These are phyloP conservation scores for Sebastiscus albofasciatus DNA, from an alignment of 2,797 vertebrate genomes.

Conservation along the genomic window DNA sequence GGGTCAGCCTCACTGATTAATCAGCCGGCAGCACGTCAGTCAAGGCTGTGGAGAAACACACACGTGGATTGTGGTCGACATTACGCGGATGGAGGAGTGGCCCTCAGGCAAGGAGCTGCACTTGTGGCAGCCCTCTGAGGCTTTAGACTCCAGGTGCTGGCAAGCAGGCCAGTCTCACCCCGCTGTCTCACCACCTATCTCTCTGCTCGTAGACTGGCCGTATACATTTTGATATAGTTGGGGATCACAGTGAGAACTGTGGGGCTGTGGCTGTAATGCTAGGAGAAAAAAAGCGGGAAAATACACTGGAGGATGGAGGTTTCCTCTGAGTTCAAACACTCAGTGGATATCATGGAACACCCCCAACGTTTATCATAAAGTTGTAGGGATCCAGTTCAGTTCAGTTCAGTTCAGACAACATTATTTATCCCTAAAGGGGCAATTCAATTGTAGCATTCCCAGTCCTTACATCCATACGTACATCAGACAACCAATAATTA, in stretches of 20 bases:
- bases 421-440: too few relatives aligned
- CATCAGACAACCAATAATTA: too few relatives aligned
- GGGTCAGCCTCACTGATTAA: constrained; percentile 49
- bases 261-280: not conserved
- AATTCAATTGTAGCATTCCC: too few relatives aligned
- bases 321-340: not conserved
- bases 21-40: constrained; percentile 40
- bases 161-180: not conserved
- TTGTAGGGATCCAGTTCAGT: not conserved
- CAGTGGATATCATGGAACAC: not conserved
- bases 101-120: constrained; percentile 49
- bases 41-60: constrained; percentile 4
- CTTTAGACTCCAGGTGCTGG: constrained; percentile 44
- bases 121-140: constrained; percentile 40
- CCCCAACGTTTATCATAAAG: not conserved
- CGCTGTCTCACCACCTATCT: not conserved
- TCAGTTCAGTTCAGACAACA: too few relatives aligned
- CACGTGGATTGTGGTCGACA: constrained; percentile 40
- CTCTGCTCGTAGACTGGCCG: not conserved
- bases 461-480: too few relatives aligned
- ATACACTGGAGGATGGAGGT: not conserved
- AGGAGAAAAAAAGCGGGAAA: not conserved
- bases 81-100: constrained; percentile 36
- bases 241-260: not conserved
- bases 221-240: constrained; percentile 13